Evolutionary conservation across 2,888 invertebrate species (phyloP).

Genomic region (Pyrrhosoma nymphula): DNA sequence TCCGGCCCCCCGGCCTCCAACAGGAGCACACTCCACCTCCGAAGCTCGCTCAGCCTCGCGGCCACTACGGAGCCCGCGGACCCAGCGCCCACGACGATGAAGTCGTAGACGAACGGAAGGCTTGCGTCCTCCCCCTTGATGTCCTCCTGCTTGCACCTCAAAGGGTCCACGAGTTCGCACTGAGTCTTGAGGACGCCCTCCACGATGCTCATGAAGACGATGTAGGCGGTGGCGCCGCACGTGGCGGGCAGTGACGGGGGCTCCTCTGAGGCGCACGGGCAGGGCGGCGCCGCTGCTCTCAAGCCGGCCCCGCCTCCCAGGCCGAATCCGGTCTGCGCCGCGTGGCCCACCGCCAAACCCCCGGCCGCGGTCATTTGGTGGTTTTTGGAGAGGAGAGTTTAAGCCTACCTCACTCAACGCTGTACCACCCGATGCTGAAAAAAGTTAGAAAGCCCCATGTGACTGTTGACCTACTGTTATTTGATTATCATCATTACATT

Average conservation of each 20-base stretch:
- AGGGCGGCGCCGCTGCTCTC: not conserved
- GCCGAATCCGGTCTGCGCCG: constrained; percentile 10
- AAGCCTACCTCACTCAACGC: no score
- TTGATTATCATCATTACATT: no score
- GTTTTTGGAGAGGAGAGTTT: not conserved
- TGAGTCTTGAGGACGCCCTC: constrained; percentile 92
- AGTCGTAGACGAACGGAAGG: constrained; percentile 81
- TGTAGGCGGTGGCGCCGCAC: constrained; percentile 91
- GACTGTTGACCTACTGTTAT: no score
- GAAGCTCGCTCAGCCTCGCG: constrained; percentile 85
- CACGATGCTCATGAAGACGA: constrained; percentile 93
- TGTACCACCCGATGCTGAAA: no score
- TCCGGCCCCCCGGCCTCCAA: constrained; percentile 91
- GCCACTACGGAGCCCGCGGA: constrained; percentile 84
- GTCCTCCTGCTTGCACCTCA: not conserved
- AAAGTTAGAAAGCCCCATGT: no score
- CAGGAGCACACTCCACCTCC: constrained; percentile 86
- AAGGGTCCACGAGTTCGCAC: constrained; percentile 90
- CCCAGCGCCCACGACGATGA: constrained; percentile 87
- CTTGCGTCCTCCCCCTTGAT: not conserved
- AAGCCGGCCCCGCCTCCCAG: not conserved
- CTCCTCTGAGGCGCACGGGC: constrained; percentile 77
- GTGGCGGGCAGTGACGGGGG: constrained; percentile 91
- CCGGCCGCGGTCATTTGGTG: not conserved
- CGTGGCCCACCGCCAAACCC: not conserved